Conservation (phyloP, 2,797 vertebrate species). For the Carduelis carduelis region DNA sequence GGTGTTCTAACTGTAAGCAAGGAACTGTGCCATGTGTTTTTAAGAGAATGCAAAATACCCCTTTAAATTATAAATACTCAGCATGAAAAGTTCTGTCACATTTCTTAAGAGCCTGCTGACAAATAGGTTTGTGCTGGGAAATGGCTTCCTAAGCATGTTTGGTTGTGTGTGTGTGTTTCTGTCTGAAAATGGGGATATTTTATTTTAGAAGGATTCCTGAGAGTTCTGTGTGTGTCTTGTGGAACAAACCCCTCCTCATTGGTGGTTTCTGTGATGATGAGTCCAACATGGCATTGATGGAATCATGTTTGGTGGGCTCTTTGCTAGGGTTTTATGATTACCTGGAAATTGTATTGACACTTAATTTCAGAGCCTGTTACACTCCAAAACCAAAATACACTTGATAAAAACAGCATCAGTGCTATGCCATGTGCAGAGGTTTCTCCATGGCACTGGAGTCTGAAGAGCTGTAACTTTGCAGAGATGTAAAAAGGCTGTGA, state of each 20-base stretch:
- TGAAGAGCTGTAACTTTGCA: neutral
- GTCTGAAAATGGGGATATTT: conserved; percentile 43
- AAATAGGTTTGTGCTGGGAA: conserved; percentile 47
- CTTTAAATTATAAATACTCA: conserved; percentile 73
- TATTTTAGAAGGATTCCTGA: conserved; percentile 21
- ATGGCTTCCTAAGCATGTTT: conserved; percentile 68
- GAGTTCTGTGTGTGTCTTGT: neutral
- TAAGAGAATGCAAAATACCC: conserved; percentile 63
- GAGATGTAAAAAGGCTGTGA: conserved; percentile 43
- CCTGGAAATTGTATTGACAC: conserved; percentile 37
- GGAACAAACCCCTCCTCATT: neutral
- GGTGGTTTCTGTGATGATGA: conserved; percentile 41
- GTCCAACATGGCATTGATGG: conserved; percentile 27
- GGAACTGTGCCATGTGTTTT: conserved; percentile 24
- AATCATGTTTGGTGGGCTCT: conserved; percentile 38
- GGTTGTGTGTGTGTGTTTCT: conserved; percentile 41
- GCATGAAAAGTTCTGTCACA: conserved; percentile 56
- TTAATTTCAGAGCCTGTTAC: conserved; percentile 18
- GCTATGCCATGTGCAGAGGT: neutral
- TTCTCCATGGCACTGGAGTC: conserved; percentile 30
- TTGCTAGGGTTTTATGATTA: conserved; percentile 40
- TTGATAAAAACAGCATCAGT: neutral
- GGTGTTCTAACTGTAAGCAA: conserved; percentile 26
- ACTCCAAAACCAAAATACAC: conserved; percentile 11
- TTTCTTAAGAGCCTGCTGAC: conserved; percentile 69